phyloP scores from a whole-genome alignment of 2,888 invertebrate genomes.

The Xestia c-nigrum region DNA sequence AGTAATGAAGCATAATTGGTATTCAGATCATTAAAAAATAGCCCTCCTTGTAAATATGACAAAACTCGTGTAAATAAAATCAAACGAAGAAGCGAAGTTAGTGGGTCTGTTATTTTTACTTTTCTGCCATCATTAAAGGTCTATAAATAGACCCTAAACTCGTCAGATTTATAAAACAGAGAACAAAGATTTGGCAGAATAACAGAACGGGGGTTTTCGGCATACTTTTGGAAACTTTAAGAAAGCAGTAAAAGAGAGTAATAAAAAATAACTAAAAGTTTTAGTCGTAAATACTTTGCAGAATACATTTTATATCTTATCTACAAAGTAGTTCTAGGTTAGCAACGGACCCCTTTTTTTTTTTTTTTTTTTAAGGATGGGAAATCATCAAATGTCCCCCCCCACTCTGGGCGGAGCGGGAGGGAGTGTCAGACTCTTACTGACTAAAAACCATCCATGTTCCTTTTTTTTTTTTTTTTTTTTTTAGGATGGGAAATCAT shows the following conservation, averaged over 20 bases:
- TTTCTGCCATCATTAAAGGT: slow-evolving; percentile 18
- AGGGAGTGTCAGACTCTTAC: no score
- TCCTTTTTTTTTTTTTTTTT: no score
- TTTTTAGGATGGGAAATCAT: no score
- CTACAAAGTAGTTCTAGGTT: slow-evolving; percentile 12
- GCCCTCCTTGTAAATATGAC: slow-evolving; percentile 33
- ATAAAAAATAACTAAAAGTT: slow-evolving; percentile 42
- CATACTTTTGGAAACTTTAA: slow-evolving; percentile 17
- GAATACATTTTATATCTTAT: slow-evolving; percentile 24
- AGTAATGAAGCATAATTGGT: slow-evolving; percentile 22
- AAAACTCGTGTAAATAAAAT: slow-evolving; percentile 35
- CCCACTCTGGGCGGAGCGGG: no score
- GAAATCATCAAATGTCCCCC: no score
- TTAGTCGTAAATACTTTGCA: slow-evolving; percentile 35
- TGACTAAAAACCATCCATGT: no score
- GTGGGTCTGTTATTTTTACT: slow-evolving; percentile 21
- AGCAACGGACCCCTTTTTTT: background rate
- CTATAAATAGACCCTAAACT: slow-evolving; percentile 32
- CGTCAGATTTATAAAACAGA: slow-evolving; percentile 8
- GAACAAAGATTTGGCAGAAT: slow-evolving; percentile 20
- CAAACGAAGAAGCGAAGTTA: slow-evolving; percentile 11
- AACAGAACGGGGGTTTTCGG: slow-evolving; percentile 16
- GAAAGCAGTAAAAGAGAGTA: slow-evolving; percentile 19
- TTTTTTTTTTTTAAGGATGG: no score
- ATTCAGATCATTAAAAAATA: slow-evolving; percentile 24